phyloP scores from a whole-genome alignment of 2,113 vertebrate species.

The Canis aureus region DNA sequence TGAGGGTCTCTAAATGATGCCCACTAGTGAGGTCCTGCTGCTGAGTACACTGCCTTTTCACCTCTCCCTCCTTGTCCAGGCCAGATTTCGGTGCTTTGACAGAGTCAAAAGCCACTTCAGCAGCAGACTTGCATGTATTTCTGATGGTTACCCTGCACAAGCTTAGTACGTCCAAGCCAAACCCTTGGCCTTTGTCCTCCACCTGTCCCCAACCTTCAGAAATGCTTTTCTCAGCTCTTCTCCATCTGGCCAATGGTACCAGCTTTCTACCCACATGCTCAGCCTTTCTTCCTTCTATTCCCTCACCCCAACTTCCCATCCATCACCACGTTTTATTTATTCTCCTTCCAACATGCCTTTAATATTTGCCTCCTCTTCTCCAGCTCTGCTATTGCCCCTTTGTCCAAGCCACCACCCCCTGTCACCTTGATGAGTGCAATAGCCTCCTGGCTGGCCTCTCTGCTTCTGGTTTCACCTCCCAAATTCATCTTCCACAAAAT shows the following conservation, averaged over 20 bases:
- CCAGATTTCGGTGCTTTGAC: neutral
- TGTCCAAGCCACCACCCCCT: neutral
- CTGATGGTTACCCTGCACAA: too few species aligned
- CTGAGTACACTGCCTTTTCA: neutral
- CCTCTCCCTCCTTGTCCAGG: neutral
- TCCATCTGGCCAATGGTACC: too few species aligned
- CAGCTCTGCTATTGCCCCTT: too few species aligned
- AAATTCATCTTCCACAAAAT: neutral
- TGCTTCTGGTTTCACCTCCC: neutral
- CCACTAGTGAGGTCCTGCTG: neutral
- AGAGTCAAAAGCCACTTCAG: neutral
- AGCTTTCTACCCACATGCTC: neutral
- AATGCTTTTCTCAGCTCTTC: too few species aligned
- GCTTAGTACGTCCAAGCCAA: neutral
- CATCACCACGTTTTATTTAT: neutral
- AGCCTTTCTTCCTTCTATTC: neutral
- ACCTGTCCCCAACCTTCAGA: neutral
- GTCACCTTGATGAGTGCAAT: neutral
- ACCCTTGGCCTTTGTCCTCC: neutral
- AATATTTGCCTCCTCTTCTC: neutral
- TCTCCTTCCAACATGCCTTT: neutral
- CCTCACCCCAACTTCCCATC: neutral
- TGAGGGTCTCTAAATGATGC: neutral
- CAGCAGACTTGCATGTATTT: neutral
- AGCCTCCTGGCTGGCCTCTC: neutral